These are phyloP conservation scores for Autographa gamma DNA, from an alignment of 2,888 invertebrate genomes.

Conservation along the genomic window DNA sequence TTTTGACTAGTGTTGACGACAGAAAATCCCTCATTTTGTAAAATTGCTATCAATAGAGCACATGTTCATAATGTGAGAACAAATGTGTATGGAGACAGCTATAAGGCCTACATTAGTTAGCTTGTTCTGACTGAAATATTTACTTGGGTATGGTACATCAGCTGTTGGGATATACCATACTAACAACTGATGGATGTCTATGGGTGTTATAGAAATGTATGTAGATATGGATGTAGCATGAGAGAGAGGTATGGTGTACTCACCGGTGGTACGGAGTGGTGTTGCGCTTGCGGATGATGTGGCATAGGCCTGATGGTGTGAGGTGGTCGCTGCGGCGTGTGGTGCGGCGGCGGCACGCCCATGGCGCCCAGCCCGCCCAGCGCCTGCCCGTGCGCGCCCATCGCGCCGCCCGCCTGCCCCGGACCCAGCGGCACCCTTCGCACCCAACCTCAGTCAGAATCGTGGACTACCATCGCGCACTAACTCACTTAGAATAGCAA, in stretches of 20 bases:
- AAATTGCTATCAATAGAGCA: not conserved
- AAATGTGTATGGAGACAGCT: not conserved
- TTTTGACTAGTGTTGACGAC: too few species aligned
- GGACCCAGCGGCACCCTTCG: conserved; percentile 82
- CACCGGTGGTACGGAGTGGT: conserved; percentile 80
- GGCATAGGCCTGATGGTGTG: conserved; percentile 82
- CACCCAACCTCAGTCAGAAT: conserved; percentile 52
- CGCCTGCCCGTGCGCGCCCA: conserved; percentile 75
- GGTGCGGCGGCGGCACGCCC: conserved; percentile 71
- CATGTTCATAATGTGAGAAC: not conserved
- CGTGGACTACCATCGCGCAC: conserved; percentile 39
- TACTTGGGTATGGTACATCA: not conserved
- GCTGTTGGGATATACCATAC: not conserved
- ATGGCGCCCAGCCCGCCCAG: conserved; percentile 75
- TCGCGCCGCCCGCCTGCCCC: conserved; percentile 74
- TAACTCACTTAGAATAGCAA: conserved; percentile 33
- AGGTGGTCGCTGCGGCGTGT: conserved; percentile 74
- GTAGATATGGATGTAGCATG: not conserved
- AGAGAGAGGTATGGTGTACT: conserved; percentile 33
- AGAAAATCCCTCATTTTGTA: too few species aligned
- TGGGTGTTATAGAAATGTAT: not conserved
- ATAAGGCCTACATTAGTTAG: not conserved
- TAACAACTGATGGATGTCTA: too few species aligned
- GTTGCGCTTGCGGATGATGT: conserved; percentile 80
- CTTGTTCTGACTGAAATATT: not conserved